These are phyloP conservation scores for Takifugu flavidus DNA, from an alignment of 2,113 vertebrate genomes.

Conservation along the genomic window DNA sequence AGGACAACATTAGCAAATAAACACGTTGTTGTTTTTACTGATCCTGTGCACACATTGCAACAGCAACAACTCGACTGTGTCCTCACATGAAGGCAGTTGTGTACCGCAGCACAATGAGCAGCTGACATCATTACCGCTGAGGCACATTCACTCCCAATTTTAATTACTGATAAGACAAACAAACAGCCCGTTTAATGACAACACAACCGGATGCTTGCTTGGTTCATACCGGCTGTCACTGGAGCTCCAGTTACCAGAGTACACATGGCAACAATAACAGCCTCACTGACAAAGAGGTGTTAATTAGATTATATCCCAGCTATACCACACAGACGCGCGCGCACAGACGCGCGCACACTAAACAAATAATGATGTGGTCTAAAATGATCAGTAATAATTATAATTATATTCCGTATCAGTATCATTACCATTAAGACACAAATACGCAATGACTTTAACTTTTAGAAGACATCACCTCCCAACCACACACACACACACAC, in stretches of 20 bases:
- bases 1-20: slow-evolving; percentile 20
- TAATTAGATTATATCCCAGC: neutral
- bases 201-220: neutral
- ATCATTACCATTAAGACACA: no score
- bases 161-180: neutral
- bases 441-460: slow-evolving; percentile 4
- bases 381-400: no score
- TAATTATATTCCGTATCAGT: no score
- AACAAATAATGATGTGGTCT: no score
- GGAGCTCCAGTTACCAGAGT: no score
- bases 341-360: no score
- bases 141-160: neutral
- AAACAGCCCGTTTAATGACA: slow-evolving; percentile 1
- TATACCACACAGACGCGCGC: no score
- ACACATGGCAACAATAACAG: no score
- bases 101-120: slow-evolving; percentile 3
- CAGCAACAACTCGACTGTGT: neutral
- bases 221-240: neutral
- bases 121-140: neutral
- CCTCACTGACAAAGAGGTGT: neutral
- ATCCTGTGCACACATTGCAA: no score
- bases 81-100: slow-evolving; percentile 6
- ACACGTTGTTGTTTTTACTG: no score
- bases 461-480: neutral
- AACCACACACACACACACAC: neutral